A percentile compares a stretch with the other conserved stretches of the same genome.
phyloP scores from a whole-genome alignment of 2,797 vertebrate genomes.

The Trematomus bernacchii region DNA sequence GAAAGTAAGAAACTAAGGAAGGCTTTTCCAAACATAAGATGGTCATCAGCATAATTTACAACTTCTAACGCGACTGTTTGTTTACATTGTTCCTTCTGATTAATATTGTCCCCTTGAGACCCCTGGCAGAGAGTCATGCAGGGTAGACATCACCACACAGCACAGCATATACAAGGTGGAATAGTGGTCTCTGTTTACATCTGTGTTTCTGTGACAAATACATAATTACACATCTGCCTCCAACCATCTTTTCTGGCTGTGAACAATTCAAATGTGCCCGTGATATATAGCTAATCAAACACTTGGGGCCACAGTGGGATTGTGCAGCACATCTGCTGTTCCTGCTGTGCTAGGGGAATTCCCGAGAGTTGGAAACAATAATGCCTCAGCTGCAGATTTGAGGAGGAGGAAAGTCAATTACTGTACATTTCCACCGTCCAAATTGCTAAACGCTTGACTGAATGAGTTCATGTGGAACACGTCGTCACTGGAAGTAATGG shows the following conservation, averaged over 20 bases:
- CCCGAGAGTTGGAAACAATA: constrained; percentile 6
- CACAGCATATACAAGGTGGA: constrained; percentile 3
- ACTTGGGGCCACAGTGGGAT: constrained; percentile 20
- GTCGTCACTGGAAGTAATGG: constrained; percentile 16
- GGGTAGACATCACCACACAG: constrained; percentile 7
- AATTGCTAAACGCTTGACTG: constrained; percentile 23
- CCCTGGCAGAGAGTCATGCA: constrained; percentile 10
- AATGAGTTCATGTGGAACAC: constrained; percentile 37
- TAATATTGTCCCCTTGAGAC: background rate
- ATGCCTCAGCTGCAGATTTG: constrained; percentile 53
- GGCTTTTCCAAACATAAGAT: too few species aligned
- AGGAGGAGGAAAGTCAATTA: constrained; percentile 54
- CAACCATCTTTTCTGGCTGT: constrained; percentile 5
- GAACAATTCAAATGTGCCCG: constrained; percentile 2
- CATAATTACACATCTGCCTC: constrained; percentile 9
- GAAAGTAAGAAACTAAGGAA: too few species aligned
- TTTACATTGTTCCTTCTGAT: too few species aligned
- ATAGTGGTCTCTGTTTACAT: constrained; percentile 24
- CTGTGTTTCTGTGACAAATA: constrained; percentile 24
- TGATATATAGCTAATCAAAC: constrained; percentile 43
- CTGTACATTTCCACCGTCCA: constrained; percentile 31
- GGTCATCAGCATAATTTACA: too few species aligned
- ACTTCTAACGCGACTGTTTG: too few species aligned
- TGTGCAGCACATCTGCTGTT: constrained; percentile 45
- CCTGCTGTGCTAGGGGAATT: constrained; percentile 26